Conservation (phyloP, 2,888 invertebrate genomes). For the Leptinotarsa rubiginosa region DNA sequence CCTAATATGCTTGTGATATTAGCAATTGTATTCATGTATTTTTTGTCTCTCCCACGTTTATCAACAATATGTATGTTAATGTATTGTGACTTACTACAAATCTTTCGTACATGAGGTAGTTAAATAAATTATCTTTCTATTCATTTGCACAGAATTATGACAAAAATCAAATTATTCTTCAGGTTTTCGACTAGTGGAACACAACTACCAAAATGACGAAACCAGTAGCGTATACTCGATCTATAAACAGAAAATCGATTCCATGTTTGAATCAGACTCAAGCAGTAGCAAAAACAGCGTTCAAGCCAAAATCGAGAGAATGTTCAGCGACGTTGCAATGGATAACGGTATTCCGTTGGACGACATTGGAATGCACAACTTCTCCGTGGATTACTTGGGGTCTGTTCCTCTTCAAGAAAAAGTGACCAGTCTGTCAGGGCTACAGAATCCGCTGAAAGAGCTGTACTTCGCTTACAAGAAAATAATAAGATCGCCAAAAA, state of each 20-base stretch:
- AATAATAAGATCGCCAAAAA: conserved; percentile 65
- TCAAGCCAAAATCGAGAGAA: conserved; percentile 87
- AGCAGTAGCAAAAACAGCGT: conserved; percentile 76
- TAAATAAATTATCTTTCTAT: too few relatives aligned
- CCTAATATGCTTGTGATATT: too few relatives aligned
- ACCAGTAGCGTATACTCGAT: conserved; percentile 71
- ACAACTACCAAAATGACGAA: conserved; percentile 51
- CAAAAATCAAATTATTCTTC: not conserved
- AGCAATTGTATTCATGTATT: too few relatives aligned
- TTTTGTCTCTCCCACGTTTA: too few relatives aligned
- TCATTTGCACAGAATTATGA: not conserved
- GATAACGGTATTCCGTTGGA: conserved; percentile 70
- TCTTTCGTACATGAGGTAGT: too few relatives aligned
- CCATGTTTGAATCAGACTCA: conserved; percentile 75
- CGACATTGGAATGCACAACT: conserved; percentile 67
- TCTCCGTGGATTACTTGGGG: conserved; percentile 85
- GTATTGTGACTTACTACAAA: too few relatives aligned
- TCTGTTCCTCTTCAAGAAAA: conserved; percentile 82
- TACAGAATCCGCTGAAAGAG: conserved; percentile 83
- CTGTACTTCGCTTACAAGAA: conserved; percentile 76
- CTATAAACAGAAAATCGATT: conserved; percentile 87
- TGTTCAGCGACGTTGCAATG: conserved; percentile 81
- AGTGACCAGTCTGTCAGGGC: conserved; percentile 84
- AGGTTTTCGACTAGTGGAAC: conserved; percentile 60
- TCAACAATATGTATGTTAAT: too few relatives aligned